Conservation (phyloP, 2,113 vertebrate genomes). For the Channa maculata region DNA sequence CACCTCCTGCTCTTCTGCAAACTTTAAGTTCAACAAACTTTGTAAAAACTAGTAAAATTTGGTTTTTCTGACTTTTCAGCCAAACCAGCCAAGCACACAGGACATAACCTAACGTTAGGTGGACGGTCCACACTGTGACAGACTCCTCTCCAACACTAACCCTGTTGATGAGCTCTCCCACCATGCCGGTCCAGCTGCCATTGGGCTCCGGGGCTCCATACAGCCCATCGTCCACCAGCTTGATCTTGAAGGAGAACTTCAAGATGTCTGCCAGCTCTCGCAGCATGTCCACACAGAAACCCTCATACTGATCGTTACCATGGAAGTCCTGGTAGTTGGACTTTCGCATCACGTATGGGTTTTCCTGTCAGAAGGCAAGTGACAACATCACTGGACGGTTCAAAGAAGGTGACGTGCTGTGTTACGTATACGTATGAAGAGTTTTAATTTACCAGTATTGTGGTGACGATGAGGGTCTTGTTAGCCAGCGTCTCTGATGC, state of each 20-base stretch:
- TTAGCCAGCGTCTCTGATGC: slow-evolving; percentile 89
- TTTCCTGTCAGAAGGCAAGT: slow-evolving; percentile 81
- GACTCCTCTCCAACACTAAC: slow-evolving; percentile 69
- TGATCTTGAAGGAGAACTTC: slow-evolving; percentile 91
- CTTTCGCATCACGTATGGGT: slow-evolving; percentile 92
- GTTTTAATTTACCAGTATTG: slow-evolving; percentile 88
- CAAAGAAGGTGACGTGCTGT: not conserved
- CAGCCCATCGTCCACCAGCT: slow-evolving; percentile 90
- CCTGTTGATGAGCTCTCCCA: slow-evolving; percentile 94
- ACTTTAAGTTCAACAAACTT: no score
- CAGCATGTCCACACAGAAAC: slow-evolving; percentile 96
- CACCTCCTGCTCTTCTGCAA: no score
- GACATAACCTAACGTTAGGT: no score
- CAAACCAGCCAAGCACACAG: no score
- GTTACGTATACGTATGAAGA: not conserved
- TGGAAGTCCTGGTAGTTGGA: slow-evolving; percentile 86
- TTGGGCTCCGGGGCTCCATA: slow-evolving; percentile 92
- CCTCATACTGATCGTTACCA: slow-evolving; percentile 90
- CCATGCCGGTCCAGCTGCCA: slow-evolving; percentile 95
- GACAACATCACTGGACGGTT: not conserved
- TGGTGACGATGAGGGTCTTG: slow-evolving; percentile 91
- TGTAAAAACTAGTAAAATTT: no score
- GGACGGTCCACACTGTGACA: no score
- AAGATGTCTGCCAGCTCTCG: slow-evolving; percentile 88
- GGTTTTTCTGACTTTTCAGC: no score